Evolutionary conservation across 2,888 invertebrate species (phyloP).

Genomic region (Calliphora vomitoria): DNA sequence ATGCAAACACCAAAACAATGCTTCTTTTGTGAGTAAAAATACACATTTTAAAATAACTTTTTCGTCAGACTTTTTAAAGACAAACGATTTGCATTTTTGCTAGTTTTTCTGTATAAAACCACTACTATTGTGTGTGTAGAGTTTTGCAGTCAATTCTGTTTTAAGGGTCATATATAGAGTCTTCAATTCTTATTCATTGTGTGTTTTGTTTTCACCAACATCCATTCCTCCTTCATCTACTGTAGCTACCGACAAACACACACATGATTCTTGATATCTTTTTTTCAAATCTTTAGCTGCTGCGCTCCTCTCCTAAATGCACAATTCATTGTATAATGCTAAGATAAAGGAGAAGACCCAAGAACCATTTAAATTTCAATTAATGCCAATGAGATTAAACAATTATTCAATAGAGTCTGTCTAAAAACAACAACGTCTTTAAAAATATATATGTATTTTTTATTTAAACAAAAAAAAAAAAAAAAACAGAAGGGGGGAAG

Average conservation of each 20-base stretch:
- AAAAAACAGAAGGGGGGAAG: background rate
- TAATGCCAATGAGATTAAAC: constrained; percentile 70
- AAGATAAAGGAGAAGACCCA: constrained; percentile 13
- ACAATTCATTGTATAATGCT: background rate
- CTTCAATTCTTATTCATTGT: constrained; percentile 6
- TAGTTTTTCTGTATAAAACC: background rate
- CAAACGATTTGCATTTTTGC: constrained; percentile 58
- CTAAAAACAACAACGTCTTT: constrained; percentile 41
- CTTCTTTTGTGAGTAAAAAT: constrained; percentile 43
- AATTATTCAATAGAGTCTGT: constrained; percentile 62
- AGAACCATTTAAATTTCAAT: constrained; percentile 72
- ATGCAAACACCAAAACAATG: constrained; percentile 42
- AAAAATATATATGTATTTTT: background rate
- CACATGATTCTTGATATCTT: background rate
- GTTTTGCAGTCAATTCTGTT: constrained; percentile 38
- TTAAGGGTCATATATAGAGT: constrained; percentile 32
- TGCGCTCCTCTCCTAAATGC: background rate
- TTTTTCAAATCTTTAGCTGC: constrained; percentile 23
- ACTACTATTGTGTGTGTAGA: background rate
- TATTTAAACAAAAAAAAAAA: background rate
- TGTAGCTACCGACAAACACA: background rate
- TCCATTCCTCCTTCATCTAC: background rate
- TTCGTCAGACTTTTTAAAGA: constrained; percentile 29
- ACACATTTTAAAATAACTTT: constrained; percentile 22
- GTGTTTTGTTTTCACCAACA: background rate